Evolutionary conservation across 2,888 invertebrate genomes (phyloP).

Genomic region (Erebia ligea): DNA sequence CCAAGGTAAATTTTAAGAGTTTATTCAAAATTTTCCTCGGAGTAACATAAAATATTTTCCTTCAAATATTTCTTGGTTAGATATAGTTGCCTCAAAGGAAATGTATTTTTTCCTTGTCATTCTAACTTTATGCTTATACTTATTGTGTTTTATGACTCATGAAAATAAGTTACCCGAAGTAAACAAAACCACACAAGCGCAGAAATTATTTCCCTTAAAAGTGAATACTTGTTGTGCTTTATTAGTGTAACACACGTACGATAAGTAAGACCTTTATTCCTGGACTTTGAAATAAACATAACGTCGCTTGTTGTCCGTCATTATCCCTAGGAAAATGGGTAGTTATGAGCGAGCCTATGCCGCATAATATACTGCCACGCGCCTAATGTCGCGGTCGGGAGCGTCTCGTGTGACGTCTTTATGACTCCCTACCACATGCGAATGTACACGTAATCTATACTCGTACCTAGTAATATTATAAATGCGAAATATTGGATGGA

Average conservation of each 20-base stretch:
- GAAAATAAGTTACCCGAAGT: constrained; percentile 28
- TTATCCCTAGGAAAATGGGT: constrained; percentile 75
- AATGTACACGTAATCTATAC: constrained; percentile 40
- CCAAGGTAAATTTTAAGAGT: constrained; percentile 87
- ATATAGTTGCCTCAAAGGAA: constrained; percentile 24
- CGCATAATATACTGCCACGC: constrained; percentile 75
- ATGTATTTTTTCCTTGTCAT: constrained; percentile 30
- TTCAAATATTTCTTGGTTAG: constrained; percentile 15
- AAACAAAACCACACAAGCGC: constrained; percentile 26
- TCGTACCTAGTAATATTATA: too few species aligned
- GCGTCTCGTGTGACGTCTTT: constrained; percentile 62
- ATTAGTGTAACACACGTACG: constrained; percentile 12
- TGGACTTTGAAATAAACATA: constrained; percentile 71
- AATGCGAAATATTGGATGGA: too few species aligned
- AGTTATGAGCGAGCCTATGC: constrained; percentile 71
- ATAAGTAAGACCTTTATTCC: constrained; percentile 56
- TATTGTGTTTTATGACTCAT: constrained; percentile 28
- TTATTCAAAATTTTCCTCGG: constrained; percentile 24
- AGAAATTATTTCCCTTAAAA: constrained; percentile 21
- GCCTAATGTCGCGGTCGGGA: constrained; percentile 66
- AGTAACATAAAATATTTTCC: constrained; percentile 22
- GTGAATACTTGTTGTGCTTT: constrained; percentile 11
- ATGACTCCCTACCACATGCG: constrained; percentile 54
- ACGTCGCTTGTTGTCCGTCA: constrained; percentile 68
- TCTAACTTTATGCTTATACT: constrained; percentile 31